Conservation (phyloP, 2,113 vertebrate genomes). For the Lepus americanus region DNA sequence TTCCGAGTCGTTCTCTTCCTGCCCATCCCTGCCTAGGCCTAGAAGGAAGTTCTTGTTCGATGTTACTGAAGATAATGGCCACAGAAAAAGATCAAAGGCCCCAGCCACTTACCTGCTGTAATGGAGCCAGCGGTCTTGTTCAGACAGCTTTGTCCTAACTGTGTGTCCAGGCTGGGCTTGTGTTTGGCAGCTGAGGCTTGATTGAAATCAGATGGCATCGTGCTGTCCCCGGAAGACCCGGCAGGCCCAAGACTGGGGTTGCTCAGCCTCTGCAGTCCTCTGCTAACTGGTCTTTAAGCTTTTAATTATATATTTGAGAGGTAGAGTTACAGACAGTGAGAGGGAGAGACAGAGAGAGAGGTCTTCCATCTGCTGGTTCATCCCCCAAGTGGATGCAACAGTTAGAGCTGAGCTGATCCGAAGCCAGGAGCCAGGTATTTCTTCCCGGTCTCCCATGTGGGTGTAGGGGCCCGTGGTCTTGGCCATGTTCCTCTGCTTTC, state of each 20-base stretch:
- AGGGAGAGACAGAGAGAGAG: too few species aligned
- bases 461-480: too few species aligned
- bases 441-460: too few species aligned
- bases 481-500: too few species aligned
- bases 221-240: background rate
- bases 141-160: conserved; percentile 37
- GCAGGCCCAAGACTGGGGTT: background rate
- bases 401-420: too few species aligned
- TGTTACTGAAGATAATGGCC: background rate
- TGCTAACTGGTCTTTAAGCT: too few species aligned
- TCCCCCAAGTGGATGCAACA: too few species aligned
- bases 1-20: conserved; percentile 63
- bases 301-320: background rate
- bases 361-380: too few species aligned
- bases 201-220: conserved; percentile 13
- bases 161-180: background rate
- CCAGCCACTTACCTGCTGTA: conserved; percentile 49
- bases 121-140: conserved; percentile 19
- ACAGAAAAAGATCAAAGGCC: conserved; percentile 56
- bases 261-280: background rate
- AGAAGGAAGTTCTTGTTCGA: background rate
- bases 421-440: too few species aligned
- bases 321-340: too few species aligned
- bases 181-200: background rate
- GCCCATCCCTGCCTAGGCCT: background rate